Conservation (phyloP, 2,797 vertebrate genomes). For the Glossophaga mutica region DNA sequence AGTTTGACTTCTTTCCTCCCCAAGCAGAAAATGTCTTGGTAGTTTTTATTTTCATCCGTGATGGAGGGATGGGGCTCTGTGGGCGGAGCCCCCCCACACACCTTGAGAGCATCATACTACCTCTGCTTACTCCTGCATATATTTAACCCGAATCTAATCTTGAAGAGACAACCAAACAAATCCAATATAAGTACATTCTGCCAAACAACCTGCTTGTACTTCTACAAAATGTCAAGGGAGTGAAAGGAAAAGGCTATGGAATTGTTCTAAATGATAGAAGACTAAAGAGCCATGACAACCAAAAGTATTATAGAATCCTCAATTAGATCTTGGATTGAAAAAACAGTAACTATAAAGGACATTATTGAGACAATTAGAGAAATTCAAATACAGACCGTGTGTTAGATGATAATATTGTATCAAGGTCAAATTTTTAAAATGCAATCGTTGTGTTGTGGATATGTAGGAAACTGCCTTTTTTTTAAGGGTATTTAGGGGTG, state of each 20-base stretch:
- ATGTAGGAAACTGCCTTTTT: neutral
- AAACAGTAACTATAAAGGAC: neutral
- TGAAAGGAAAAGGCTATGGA: neutral
- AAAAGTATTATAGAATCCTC: neutral
- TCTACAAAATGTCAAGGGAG: neutral
- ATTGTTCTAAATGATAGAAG: neutral
- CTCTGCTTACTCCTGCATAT: neutral
- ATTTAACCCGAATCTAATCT: neutral
- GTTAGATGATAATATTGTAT: neutral
- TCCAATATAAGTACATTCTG: neutral
- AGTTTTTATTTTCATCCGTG: too few relatives aligned
- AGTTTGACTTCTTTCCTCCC: too few relatives aligned
- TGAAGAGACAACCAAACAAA: slow-evolving; percentile 27
- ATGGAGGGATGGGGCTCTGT: too few relatives aligned
- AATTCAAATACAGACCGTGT: neutral
- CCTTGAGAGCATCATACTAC: neutral
- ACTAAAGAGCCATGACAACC: neutral
- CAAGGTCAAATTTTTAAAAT: neutral
- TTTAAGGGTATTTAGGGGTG: neutral
- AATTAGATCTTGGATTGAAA: neutral
- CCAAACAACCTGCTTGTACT: neutral
- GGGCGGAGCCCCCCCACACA: too few relatives aligned
- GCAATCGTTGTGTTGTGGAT: neutral
- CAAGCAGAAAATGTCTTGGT: too few relatives aligned
- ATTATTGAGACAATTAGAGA: neutral